These are phyloP conservation scores for Gallinago stenura DNA, from an alignment of 2,797 vertebrate genomes.

Conservation along the genomic window DNA sequence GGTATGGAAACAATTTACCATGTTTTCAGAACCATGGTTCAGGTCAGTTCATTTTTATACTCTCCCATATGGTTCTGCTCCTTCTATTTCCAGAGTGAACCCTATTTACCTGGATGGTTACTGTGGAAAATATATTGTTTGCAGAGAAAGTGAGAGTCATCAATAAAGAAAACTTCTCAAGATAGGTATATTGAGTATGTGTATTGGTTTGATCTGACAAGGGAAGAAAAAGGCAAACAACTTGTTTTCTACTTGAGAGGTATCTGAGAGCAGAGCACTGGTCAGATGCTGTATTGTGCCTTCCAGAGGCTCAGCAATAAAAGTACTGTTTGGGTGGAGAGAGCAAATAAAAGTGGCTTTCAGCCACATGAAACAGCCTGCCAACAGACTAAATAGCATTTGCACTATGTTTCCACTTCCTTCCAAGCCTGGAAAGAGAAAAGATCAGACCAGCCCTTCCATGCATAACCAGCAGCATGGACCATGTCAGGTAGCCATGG, in stretches of 20 bases:
- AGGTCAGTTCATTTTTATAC: slow-evolving; percentile 65
- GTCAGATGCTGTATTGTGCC: not conserved
- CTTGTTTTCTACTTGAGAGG: slow-evolving; percentile 51
- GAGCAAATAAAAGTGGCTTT: not conserved
- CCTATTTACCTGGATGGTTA: slow-evolving; percentile 58
- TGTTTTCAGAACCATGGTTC: slow-evolving; percentile 53
- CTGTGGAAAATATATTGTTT: slow-evolving; percentile 65
- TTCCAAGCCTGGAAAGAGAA: not conserved
- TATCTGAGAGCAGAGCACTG: not conserved
- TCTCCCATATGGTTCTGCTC: slow-evolving; percentile 45
- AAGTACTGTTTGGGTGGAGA: not conserved
- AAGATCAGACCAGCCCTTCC: not conserved
- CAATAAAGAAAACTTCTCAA: slow-evolving; percentile 68
- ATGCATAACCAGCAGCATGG: not conserved
- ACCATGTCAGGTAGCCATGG: not conserved
- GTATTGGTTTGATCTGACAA: slow-evolving; percentile 50
- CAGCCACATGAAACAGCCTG: not conserved
- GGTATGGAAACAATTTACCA: slow-evolving; percentile 64
- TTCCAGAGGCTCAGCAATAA: not conserved
- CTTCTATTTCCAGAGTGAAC: slow-evolving; percentile 53
- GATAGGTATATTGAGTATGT: slow-evolving; percentile 51
- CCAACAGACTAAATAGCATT: not conserved
- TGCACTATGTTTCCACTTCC: not conserved
- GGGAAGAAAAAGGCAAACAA: slow-evolving; percentile 53
- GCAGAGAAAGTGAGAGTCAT: slow-evolving; percentile 59